Evolutionary conservation across 2,888 invertebrate genomes (phyloP).

Genomic region (Allophyes oxyacanthae): DNA sequence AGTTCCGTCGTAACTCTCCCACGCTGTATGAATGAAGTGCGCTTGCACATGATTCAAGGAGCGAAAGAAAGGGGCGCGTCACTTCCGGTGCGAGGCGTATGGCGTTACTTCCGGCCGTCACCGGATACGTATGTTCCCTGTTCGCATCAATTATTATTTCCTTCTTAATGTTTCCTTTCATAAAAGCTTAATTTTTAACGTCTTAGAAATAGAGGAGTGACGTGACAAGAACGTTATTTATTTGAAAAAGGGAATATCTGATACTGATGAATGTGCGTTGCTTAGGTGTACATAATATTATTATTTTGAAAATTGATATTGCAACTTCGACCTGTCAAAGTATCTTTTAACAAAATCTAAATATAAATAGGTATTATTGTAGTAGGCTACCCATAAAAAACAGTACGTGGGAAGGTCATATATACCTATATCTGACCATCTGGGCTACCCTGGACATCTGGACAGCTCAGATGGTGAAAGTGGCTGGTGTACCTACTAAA

Average conservation of each 20-base stretch:
- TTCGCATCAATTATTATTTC: constrained; percentile 85
- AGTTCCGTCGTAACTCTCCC: constrained; percentile 79
- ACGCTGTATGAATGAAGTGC: constrained; percentile 80
- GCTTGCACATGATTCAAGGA: constrained; percentile 67
- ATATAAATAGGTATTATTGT: constrained; percentile 24
- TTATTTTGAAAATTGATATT: too few relatives aligned
- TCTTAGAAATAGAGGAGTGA: constrained; percentile 46
- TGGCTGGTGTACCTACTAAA: too few relatives aligned
- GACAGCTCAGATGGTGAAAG: too few relatives aligned
- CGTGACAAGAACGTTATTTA: constrained; percentile 26
- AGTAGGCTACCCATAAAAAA: constrained; percentile 39
- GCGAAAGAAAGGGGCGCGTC: constrained; percentile 84
- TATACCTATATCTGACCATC: too few relatives aligned
- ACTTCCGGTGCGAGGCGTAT: constrained; percentile 83
- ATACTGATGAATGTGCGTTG: too few relatives aligned
- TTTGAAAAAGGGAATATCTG: constrained; percentile 9
- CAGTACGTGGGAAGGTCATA: constrained; percentile 54
- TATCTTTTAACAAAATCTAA: constrained; percentile 28
- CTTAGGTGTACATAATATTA: too few relatives aligned
- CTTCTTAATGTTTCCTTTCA: constrained; percentile 82
- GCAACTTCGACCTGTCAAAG: constrained; percentile 3
- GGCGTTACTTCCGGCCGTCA: constrained; percentile 82
- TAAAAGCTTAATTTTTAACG: constrained; percentile 62
- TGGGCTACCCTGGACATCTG: too few relatives aligned
- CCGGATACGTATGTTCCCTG: constrained; percentile 84